phyloP scores from a whole-genome alignment of 2,113 vertebrate genomes.

The Xenopus laevis region DNA sequence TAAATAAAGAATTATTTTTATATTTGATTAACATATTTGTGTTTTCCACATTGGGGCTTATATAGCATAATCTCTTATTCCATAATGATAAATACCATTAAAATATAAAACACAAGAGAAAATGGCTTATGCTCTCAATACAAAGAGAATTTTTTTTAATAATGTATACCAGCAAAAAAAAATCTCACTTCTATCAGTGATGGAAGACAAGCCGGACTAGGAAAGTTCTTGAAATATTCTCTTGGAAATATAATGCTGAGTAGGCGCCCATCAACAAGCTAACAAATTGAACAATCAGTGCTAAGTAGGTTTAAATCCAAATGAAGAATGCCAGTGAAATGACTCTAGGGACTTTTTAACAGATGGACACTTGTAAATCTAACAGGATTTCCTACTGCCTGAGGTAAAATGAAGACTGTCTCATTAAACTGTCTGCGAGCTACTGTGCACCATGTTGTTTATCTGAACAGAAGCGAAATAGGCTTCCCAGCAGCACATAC shows the following conservation, averaged over 20 bases:
- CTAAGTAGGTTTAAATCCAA: constrained; percentile 65
- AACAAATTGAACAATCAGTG: constrained; percentile 68
- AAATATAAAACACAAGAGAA: no score
- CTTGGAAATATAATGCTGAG: constrained; percentile 29
- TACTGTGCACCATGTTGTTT: constrained; percentile 56
- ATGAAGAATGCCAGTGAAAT: constrained; percentile 61
- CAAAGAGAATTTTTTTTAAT: no score
- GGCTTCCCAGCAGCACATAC: constrained; percentile 23
- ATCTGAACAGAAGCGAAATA: constrained; percentile 49
- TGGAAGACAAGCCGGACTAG: neutral
- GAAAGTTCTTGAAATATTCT: constrained; percentile 15
- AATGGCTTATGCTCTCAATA: no score
- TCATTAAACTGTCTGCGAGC: constrained; percentile 70
- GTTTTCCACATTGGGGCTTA: no score
- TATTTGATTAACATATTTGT: no score
- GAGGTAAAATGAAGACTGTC: constrained; percentile 68
- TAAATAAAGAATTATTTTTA: no score
- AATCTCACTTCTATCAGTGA: no score
- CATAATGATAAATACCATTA: no score
- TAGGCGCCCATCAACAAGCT: constrained; percentile 50
- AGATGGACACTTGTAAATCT: constrained; percentile 73
- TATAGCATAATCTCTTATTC: no score
- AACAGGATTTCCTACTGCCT: constrained; percentile 71
- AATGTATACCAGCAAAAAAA: no score
- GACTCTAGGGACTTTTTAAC: constrained; percentile 65